Evolutionary conservation across 2,113 vertebrate species (phyloP).

Genomic region (chimpanzee (Pan troglodytes)): NHGRI_mPanTro3-v2.1_pri NC_072402.2:164704501-164705000

Average conservation of each 20-base stretch:
- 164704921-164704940: too few species aligned
- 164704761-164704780: too few species aligned
- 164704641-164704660: conserved; percentile 15
- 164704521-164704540: background rate
- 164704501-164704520: background rate
- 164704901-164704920: too few species aligned
- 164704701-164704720: background rate
- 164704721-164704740: background rate
- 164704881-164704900: too few species aligned
- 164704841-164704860: too few species aligned
- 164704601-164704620: background rate
- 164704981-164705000: too few species aligned
- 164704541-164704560: background rate
- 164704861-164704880: too few species aligned
- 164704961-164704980: too few species aligned
- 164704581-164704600: conserved; percentile 15
- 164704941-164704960: too few species aligned
- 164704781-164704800: too few species aligned
- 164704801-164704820: too few species aligned
- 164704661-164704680: background rate
- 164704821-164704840: too few species aligned
- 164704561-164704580: background rate
- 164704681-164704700: conserved; percentile 1
- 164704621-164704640: conserved; percentile 3
- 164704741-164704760: background rate